Conservation (phyloP, 2,888 invertebrate species). For the Mesorhabditis belari region DNA sequence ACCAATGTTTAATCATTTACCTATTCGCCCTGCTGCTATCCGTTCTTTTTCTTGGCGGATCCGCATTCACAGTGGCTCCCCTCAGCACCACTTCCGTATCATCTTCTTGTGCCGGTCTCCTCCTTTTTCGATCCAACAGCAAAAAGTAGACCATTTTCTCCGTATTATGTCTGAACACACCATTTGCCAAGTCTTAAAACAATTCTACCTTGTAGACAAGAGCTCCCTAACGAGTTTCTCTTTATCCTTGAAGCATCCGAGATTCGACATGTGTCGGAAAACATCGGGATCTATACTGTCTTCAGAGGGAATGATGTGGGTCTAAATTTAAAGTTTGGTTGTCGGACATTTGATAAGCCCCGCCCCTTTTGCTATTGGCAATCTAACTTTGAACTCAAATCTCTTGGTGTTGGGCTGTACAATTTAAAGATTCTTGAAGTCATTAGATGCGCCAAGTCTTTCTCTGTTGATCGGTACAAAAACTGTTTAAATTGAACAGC, state of each 20-base stretch:
- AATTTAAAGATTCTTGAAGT: no score
- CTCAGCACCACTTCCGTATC: conserved; percentile 66
- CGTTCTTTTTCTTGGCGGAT: conserved; percentile 84
- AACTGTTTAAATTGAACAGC: no score
- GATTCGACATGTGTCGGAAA: conserved; percentile 87
- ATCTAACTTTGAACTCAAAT: no score
- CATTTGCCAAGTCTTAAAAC: not conserved
- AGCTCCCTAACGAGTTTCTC: conserved; percentile 89
- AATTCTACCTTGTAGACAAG: conserved; percentile 57
- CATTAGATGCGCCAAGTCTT: no score
- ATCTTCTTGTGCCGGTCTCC: conserved; percentile 90
- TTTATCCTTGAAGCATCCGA: conserved; percentile 96
- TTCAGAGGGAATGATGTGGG: conserved; percentile 87
- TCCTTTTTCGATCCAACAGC: conserved; percentile 84
- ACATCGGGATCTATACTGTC: conserved; percentile 97
- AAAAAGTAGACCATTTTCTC: conserved; percentile 99
- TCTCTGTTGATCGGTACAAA: no score
- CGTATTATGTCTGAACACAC: conserved; percentile 80
- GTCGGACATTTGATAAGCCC: no score
- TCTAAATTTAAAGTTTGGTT: conserved; percentile 58
- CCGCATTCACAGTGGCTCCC: conserved; percentile 46
- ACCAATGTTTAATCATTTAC: conserved; percentile 9
- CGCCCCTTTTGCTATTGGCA: no score
- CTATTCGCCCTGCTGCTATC: conserved; percentile 80
- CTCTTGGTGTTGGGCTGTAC: no score